Percentiles rank a stretch among this genome's conserved stretches.
phyloP scores from a whole-genome alignment of 1,140 invertebrate genomes.

The Copidosoma floridanum region DNA sequence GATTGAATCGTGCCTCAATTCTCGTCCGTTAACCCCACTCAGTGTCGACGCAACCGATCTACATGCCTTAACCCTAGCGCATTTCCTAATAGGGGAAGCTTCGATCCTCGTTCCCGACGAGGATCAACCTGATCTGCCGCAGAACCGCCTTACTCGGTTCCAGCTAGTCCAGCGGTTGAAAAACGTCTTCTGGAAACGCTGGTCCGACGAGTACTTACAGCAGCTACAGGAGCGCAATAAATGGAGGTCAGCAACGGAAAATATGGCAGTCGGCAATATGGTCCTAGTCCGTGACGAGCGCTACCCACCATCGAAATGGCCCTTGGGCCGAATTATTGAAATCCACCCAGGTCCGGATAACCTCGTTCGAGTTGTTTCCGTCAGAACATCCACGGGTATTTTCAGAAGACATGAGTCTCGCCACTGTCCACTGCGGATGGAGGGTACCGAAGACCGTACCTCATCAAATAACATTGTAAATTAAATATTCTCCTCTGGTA shows the following conservation, averaged over 20 bases:
- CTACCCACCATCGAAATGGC: slow-evolving; percentile 16
- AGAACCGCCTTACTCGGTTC: not conserved
- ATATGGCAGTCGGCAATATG: slow-evolving; percentile 10
- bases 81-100: not conserved
- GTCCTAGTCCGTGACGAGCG: slow-evolving; percentile 14
- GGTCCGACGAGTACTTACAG: slow-evolving; percentile 17
- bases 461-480: not conserved
- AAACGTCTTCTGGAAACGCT: slow-evolving; percentile 2
- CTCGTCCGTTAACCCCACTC: slow-evolving; percentile 17
- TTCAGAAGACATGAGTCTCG: slow-evolving; percentile 3
- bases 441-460: not conserved
- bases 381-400: slow-evolving; percentile 14
- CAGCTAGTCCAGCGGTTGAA: not conserved
- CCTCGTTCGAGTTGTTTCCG: slow-evolving; percentile 13
- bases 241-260: not conserved
- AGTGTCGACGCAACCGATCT: not conserved
- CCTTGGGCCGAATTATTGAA: slow-evolving; percentile 8
- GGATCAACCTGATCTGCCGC: not conserved
- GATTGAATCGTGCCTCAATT: slow-evolving; percentile 26
- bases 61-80: not conserved
- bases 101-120: not conserved
- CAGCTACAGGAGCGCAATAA: slow-evolving; percentile 10
- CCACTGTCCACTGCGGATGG: slow-evolving; percentile 4
- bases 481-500: not conserved
- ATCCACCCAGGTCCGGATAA: slow-evolving; percentile 12